Conservation (phyloP, 2,888 invertebrate species). For the Dasypogon diadema region DNA sequence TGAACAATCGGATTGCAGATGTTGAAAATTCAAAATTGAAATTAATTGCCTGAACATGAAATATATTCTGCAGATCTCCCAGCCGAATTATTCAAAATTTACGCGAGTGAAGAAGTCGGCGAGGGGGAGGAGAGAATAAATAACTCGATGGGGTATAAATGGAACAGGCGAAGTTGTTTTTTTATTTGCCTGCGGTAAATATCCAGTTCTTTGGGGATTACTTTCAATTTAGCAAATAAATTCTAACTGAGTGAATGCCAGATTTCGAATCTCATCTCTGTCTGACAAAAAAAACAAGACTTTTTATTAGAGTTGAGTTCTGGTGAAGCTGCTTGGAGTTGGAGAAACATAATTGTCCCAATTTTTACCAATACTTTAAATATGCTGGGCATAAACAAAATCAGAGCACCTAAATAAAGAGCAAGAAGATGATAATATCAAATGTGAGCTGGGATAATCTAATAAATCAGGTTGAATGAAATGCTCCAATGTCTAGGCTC, state of each 20-base stretch:
- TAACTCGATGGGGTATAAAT: slow-evolving; percentile 28
- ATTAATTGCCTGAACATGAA: slow-evolving; percentile 49
- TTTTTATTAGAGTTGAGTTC: too few relatives aligned
- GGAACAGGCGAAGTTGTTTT: slow-evolving; percentile 29
- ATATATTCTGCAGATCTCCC: slow-evolving; percentile 39
- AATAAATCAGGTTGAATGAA: too few relatives aligned
- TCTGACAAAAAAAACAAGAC: too few relatives aligned
- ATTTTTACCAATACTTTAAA: too few relatives aligned
- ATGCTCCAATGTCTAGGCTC: too few relatives aligned
- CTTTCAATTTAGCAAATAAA: slow-evolving; percentile 43
- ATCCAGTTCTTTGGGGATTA: slow-evolving; percentile 10
- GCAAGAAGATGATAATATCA: too few relatives aligned
- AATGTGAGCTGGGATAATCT: too few relatives aligned
- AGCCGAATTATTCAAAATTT: slow-evolving; percentile 41
- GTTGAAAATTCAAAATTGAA: slow-evolving; percentile 50
- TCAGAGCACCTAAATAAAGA: too few relatives aligned
- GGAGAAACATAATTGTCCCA: too few relatives aligned
- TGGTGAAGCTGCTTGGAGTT: too few relatives aligned
- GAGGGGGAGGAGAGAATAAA: background rate
- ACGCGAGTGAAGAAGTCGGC: slow-evolving; percentile 19
- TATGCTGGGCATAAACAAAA: too few relatives aligned
- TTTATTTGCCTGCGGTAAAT: slow-evolving; percentile 32
- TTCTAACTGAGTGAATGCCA: slow-evolving; percentile 32
- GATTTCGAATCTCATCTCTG: too few relatives aligned
- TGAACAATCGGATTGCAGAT: slow-evolving; percentile 47